phyloP scores from a whole-genome alignment of 2,888 invertebrate genomes.

The Augiades crinisus region DNA sequence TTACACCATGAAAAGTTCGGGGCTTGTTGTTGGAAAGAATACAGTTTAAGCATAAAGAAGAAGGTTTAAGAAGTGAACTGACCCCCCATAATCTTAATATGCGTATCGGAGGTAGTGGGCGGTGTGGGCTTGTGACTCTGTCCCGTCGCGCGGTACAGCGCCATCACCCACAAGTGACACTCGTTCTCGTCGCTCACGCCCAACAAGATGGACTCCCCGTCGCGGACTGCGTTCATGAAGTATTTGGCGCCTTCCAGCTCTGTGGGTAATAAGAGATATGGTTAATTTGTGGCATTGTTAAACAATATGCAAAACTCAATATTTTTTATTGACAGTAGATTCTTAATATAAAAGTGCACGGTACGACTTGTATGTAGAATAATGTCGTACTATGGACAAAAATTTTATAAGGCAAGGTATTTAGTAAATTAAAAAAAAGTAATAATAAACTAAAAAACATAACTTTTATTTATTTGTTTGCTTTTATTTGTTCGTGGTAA shows the following conservation, averaged over 20 bases:
- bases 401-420: no score
- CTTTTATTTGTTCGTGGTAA: no score
- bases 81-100: slow-evolving; percentile 93
- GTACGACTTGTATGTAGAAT: no score
- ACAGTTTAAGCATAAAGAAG: not conserved
- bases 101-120: slow-evolving; percentile 88
- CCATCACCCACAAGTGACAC: slow-evolving; percentile 99
- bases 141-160: slow-evolving; percentile 99
- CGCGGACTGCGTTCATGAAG: slow-evolving; percentile 99
- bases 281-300: not conserved
- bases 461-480: no score
- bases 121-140: slow-evolving; percentile 99
- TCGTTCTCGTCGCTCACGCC: slow-evolving; percentile 99
- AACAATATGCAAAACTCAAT: no score
- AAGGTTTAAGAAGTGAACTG: slow-evolving; percentile 46
- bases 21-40: no score
- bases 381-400: no score
- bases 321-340: no score
- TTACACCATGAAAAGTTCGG: no score
- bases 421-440: no score
- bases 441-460: no score
- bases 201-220: slow-evolving; percentile 98
- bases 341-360: no score
- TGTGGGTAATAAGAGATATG: slow-evolving; percentile 48
- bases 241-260: slow-evolving; percentile 95